Percentiles rank a stretch among this genome's conserved stretches.
Evolutionary conservation across 2,888 invertebrate species (phyloP).

Genomic region (Trichogramma evanescens): DNA sequence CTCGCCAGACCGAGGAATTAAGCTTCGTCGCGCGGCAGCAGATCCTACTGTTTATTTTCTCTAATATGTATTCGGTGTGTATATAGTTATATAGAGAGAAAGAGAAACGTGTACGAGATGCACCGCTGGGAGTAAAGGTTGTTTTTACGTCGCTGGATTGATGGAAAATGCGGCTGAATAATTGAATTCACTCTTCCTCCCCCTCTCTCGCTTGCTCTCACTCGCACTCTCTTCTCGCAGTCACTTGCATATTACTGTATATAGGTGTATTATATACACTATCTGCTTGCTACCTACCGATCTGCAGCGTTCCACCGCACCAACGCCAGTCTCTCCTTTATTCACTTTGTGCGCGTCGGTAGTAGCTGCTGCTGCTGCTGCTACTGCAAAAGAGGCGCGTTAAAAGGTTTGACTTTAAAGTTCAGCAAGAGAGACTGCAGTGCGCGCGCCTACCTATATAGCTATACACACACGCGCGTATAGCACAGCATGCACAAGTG

Average conservation of each 20-base stretch:
- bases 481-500: neutral
- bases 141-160: conserved; percentile 18
- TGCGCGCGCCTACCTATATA: neutral
- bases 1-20: no score
- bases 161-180: conserved; percentile 23
- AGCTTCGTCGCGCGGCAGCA: no score
- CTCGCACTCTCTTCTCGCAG: no score
- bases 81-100: no score
- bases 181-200: conserved; percentile 17
- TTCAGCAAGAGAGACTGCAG: neutral
- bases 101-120: no score
- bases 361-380: neutral
- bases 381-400: neutral
- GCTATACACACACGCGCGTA: neutral
- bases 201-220: neutral
- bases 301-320: no score
- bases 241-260: no score
- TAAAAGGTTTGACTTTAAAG: conserved; percentile 22
- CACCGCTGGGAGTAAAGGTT: neutral
- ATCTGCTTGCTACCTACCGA: no score
- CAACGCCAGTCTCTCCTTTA: neutral
- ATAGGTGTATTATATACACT: no score
- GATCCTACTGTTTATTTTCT: no score
- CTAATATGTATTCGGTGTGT: no score
- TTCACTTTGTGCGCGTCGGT: conserved; percentile 5